Conservation (phyloP, 2,888 invertebrate species). For the Willowsia nigromaculata region DNA sequence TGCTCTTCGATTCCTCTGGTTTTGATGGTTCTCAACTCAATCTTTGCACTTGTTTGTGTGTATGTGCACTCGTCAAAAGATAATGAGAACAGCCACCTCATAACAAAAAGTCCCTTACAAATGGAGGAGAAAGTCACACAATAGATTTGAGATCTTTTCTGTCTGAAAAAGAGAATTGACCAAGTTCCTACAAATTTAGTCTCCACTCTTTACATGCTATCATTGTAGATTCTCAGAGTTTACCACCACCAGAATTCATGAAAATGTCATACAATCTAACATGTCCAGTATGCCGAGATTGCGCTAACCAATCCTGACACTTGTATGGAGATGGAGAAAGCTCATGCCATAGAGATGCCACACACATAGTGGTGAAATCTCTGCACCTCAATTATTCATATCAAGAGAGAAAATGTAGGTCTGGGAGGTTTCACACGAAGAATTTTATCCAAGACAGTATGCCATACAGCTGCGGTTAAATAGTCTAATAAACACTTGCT, state of each 20-base stretch:
- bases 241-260: no score
- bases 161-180: background rate
- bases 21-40: background rate
- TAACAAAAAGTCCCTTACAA: background rate
- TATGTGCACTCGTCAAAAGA: slow-evolving; percentile 14
- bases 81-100: background rate
- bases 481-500: slow-evolving; percentile 30
- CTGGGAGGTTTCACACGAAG: background rate
- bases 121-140: background rate
- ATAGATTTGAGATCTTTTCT: background rate
- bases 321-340: no score
- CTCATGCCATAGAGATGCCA: no score
- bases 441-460: slow-evolving; percentile 4
- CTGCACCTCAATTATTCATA: background rate
- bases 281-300: no score
- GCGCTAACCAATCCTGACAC: no score
- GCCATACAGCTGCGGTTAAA: background rate
- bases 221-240: background rate
- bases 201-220: background rate
- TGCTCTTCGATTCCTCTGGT: slow-evolving; percentile 8
- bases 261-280: no score
- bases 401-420: background rate
- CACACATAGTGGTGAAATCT: background rate
- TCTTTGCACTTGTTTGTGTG: background rate
- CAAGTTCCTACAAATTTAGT: background rate